Base-by-base conservation (phyloP, 2,797 vertebrate genomes). In the Tolypeutes matacus region DNA sequence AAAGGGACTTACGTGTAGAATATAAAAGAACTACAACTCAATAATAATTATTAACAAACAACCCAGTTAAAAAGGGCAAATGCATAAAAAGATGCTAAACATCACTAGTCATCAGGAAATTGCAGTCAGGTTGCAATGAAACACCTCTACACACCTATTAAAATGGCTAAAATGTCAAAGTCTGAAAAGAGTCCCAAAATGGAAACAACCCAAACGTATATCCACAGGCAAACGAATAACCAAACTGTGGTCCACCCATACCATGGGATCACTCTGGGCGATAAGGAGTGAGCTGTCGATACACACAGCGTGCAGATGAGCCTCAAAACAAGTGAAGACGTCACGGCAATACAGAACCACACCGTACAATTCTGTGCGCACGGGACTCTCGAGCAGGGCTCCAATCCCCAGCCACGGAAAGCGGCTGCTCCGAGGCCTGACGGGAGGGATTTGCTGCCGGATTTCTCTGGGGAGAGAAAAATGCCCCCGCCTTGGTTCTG, bases 311-410 rank as follows among this genome's bases (percentile, higher is more conserved):
- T 27, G 2, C 0, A 62, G 46, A 15, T 0, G 6, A 7, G 17
- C 15, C 60, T 65, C 67, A 70, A 7, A 4, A 2, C 10, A 2
- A 6, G 21, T 7, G 72, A 46, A 23, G 60, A 51, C 65, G 78
- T 18, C 36, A 42, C 21, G 20, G 5, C 58, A 27, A 20, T 11
- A 2, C 21, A 11, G n/a, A 49, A 29, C 46, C 75, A 10, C 13
- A 1, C 10, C 0, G 10, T 5, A 0, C 1, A 34, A 7, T 29
- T 80, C 81, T 11, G 1, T 0, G n/a, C 0, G 0, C 1, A 51
- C 60, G 56, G 46, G 53, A 62, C 31, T 29, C 81, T 42, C 36
- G 65, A 51, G 53, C 53, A 56, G 53, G 51, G 53, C 18, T 18
- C 53, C 53, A 5, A 4, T 20, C 53, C 15, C 4, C 42, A 9